Percentiles rank a stretch among this genome's conserved stretches.
phyloP scores from a whole-genome alignment of 2,797 vertebrate genomes.

The Rhinatrema bivittatum region DNA sequence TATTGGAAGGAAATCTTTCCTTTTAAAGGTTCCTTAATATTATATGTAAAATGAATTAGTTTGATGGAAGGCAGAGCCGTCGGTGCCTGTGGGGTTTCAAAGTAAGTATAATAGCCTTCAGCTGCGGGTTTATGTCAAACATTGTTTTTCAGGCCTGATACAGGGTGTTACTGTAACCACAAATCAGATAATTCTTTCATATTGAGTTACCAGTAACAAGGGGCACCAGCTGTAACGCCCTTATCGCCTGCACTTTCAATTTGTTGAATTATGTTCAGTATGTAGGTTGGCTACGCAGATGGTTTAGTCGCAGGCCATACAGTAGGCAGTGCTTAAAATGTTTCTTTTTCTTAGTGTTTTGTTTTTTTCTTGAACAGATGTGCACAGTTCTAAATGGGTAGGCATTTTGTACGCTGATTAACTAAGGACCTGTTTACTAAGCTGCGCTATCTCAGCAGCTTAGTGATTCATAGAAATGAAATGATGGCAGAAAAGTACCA shows the following conservation, averaged over 20 bases:
- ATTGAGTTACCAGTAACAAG: conserved; percentile 1
- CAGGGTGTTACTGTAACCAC: conserved; percentile 1
- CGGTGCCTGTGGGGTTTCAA: conserved; percentile 9
- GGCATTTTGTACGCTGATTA: no score
- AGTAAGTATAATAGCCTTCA: conserved; percentile 5
- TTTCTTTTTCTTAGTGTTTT: no score
- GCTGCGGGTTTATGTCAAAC: conserved; percentile 2
- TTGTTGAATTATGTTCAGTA: no score
- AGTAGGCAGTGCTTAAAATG: no score
- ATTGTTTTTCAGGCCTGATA: neutral
- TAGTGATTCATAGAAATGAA: no score
- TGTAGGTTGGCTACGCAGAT: no score
- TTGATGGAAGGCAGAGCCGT: conserved; percentile 21
- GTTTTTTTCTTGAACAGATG: no score
- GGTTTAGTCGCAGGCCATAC: no score
- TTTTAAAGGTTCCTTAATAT: conserved; percentile 31
- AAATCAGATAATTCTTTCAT: conserved; percentile 18
- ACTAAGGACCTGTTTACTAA: no score
- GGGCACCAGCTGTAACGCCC: neutral
- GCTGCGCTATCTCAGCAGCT: no score
- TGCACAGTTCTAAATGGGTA: no score
- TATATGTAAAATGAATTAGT: conserved; percentile 28
- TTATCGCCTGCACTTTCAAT: neutral
- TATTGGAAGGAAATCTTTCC: conserved; percentile 14
- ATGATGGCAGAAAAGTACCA: no score